Base-by-base conservation (phyloP, 2,797 vertebrate genomes). In the Pempheris klunzingeri region DNA sequence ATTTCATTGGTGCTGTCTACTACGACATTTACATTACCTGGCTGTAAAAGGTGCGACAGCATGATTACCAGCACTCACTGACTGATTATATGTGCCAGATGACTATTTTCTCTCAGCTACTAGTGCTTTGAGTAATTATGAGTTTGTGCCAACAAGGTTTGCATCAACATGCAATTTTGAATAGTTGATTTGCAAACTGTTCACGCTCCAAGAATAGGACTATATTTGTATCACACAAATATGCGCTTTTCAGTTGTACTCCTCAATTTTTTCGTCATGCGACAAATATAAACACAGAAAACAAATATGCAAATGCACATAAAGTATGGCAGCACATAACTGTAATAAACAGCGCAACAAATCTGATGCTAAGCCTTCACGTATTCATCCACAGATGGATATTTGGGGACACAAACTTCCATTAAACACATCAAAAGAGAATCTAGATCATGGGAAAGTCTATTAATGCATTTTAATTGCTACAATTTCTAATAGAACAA, bases 1-100 rank as follows among this genome's bases (percentile, higher is more conserved):
- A 11, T 60, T 28, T 61, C 20, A 20, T 13, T 14, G 34, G 30
- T 18, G 47, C 7, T 61, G 53, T 76, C 38, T 47, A 39, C 58
- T 34, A 14, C 68, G 77, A 72, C 77, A 62, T 82, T 87, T 82
- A 73, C 63, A n/a, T n/a, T n/a, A n/a, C 14, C 39, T 5, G 14
- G 20, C 65, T 38, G 49, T 34, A 53, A 36, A 63, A 64, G 26
- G 4, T 75, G 46, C 65, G 54, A 83, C 70, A 67, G 20, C 53
- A 54, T 60, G 70, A 71, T 80, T 44, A 44, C 52, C 32, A 26
- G 26, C 64, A 7, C 55, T 39, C 52, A 69, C 0, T 49, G 11
- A 65, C 32, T 80, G 67, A 88, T 84, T 72, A 60, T 50, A 74
- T 46, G 44, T 53, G 13, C 30, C 39, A 32, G 32, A 3, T 46